Conservation (phyloP, 2,888 invertebrate species). For the Machimus atricapillus region DNA sequence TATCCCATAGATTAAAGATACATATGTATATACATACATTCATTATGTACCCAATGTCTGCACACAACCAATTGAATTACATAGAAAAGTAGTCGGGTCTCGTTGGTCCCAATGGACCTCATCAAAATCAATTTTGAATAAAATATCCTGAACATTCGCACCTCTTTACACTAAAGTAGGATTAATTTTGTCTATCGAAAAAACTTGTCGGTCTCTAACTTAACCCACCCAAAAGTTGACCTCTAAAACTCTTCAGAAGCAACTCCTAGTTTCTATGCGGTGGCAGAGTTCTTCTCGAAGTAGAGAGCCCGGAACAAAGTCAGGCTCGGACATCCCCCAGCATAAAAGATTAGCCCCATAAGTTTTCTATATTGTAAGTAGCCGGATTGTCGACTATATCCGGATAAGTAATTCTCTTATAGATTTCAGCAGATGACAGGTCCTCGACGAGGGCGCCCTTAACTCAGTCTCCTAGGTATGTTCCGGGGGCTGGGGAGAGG, state of each 20-base stretch:
- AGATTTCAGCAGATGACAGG: background rate
- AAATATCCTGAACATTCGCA: background rate
- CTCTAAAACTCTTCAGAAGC: background rate
- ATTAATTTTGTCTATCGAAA: background rate
- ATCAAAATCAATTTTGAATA: background rate
- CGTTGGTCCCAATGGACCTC: background rate
- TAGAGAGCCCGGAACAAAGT: background rate
- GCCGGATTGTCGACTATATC: background rate
- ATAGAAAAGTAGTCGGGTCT: background rate
- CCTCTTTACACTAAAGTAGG: background rate
- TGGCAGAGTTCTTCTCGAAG: background rate
- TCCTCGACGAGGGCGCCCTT: background rate
- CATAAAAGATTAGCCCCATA: background rate
- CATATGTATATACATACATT: background rate
- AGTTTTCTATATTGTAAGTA: background rate
- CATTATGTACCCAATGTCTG: background rate
- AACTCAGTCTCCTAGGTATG: background rate
- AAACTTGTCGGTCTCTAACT: background rate
- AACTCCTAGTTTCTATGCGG: background rate
- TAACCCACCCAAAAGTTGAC: background rate
- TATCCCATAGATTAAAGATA: background rate
- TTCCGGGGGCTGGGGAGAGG: background rate
- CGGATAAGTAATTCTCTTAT: background rate
- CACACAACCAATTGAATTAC: background rate
- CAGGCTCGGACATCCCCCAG: background rate